Conservation (phyloP, 2,113 vertebrate genomes). For the Aleadryas rufinucha region DNA sequence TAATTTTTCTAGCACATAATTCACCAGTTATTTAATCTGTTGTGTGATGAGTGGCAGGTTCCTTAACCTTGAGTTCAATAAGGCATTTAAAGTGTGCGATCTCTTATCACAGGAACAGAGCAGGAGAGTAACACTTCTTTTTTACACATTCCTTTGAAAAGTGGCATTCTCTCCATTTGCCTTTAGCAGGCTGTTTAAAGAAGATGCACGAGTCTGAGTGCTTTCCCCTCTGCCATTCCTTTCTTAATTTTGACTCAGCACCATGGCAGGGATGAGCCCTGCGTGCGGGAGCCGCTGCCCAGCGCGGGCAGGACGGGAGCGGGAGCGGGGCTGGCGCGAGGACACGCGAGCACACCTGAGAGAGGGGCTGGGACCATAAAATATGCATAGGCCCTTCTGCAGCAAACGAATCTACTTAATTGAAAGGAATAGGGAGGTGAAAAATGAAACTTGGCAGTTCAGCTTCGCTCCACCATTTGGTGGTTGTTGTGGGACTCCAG, state of each 20-base stretch:
- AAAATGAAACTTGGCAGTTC: conserved; percentile 51
- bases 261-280: rapidly evolving
- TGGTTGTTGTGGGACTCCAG: background rate
- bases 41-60: background rate
- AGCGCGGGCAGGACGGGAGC: rapidly evolving
- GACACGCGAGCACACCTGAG: background rate
- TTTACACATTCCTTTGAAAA: background rate
- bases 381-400: background rate
- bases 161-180: background rate
- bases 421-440: conserved; percentile 36
- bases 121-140: background rate
- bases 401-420: background rate
- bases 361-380: background rate
- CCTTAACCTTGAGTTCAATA: conserved; percentile 19
- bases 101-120: background rate
- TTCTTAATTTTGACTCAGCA: background rate
- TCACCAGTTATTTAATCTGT: conserved; percentile 34
- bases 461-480: background rate
- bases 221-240: too few relatives aligned
- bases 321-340: rapidly evolving
- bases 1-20: conserved; percentile 27
- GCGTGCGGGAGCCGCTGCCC: background rate
- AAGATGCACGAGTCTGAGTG: rapidly evolving
- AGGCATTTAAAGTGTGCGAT: background rate
- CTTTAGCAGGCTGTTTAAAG: background rate